Evolutionary conservation across 2,113 vertebrate genomes (phyloP), one percentile per base, ranked within the genome.

Genomic region (Albula glossodonta): DNA sequence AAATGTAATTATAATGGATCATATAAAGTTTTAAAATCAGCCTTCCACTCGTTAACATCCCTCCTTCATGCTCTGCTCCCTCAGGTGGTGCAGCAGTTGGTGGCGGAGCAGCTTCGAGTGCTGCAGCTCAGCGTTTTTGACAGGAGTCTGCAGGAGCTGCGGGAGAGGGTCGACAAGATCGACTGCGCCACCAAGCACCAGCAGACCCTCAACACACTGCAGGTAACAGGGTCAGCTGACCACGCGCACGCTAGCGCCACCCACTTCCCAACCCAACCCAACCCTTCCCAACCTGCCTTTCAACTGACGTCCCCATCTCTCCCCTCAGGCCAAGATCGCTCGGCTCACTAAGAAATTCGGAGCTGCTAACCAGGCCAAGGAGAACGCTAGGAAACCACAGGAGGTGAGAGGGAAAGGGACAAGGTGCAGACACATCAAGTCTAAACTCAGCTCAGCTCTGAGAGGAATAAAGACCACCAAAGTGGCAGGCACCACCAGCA

Each of bases 321-420:
- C 63, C 90, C 78, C 91, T 87, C 87, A 99, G 98, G 96, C 97
- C 90, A 99, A 98, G 93, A 97, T 99, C 85, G 90, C 97, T 2
- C 96, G 97, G 88, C 93, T 99, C 88, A 94, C 97, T n/a, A 99
- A 99, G 93, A 97, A 97, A 48, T 98, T 98, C 94, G 98, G 97
- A 91, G 97, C 97, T 90, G 96, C 95, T 81, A 96, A 96, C 87
- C 95, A 96, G 87, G 96, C 95, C 51, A 96, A 94, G 17, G 98
- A 99, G 86, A 97, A 98, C 92, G 87, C 94, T 84, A 98, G 96
- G 94, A 98, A 96, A 93, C 96, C 94, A 94, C 95, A 97, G 85
- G 97, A 99, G 94, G 98, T 99, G 89, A 91, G 89, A 22, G 11
- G 57, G 31, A 12, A 49, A 53, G 48, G 50, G 2, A 2, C 9